phyloP scores from a whole-genome alignment of 1,140 invertebrate genomes.

The Anoplolepis gracilipes region DNA sequence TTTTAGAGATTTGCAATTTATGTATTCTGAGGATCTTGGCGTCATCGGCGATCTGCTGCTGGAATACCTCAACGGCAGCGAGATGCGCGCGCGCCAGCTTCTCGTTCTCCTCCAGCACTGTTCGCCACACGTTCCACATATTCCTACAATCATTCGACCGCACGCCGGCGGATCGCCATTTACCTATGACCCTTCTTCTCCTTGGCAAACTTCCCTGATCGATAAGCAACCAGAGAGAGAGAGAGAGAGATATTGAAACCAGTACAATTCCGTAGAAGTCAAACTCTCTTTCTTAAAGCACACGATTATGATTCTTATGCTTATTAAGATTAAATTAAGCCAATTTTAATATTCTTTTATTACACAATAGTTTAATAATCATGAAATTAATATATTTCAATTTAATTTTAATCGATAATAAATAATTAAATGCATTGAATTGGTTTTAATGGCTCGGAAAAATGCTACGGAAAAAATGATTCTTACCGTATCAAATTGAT shows the following conservation, averaged over 20 bases:
- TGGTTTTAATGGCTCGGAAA: background rate
- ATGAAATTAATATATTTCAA: conserved; percentile 2
- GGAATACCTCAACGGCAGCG: conserved; percentile 96
- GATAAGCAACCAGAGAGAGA: conserved; percentile 8
- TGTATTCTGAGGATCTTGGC: conserved; percentile 93
- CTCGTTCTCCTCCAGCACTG: conserved; percentile 97
- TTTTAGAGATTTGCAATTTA: conserved; percentile 95
- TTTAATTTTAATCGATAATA: background rate
- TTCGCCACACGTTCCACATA: conserved; percentile 98
- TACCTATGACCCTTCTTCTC: conserved; percentile 33
- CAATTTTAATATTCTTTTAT: background rate
- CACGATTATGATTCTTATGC: conserved; percentile 1
- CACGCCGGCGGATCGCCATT: conserved; percentile 32
- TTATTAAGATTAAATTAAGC: background rate
- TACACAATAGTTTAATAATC: background rate
- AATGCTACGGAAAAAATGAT: background rate
- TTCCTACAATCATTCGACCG: conserved; percentile 89
- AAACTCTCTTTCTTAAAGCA: conserved; percentile 7
- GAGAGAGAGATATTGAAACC: conserved; percentile 10
- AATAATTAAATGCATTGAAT: background rate
- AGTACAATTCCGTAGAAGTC: conserved; percentile 22
- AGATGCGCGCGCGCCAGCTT: conserved; percentile 95
- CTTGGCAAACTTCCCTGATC: conserved; percentile 49
- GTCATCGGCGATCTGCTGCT: conserved; percentile 97
- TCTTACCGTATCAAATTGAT: background rate